Evolutionary conservation across 2,888 invertebrate genomes (phyloP).

Genomic region (Clostera curtula): DNA sequence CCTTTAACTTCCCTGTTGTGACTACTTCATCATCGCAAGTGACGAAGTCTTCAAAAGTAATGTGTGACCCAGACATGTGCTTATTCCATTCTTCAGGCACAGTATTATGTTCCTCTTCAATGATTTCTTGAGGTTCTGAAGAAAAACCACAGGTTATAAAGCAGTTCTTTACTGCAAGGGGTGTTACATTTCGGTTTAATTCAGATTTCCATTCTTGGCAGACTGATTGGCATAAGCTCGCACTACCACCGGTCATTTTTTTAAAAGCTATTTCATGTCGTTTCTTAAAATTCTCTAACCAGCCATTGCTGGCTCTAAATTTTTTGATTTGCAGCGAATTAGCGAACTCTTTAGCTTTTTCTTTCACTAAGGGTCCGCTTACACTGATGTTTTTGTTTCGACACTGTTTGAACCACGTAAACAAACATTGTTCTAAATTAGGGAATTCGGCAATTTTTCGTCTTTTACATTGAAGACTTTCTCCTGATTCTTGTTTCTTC

Average conservation of each 20-base stretch:
- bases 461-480: no score
- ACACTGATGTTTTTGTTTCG: no score
- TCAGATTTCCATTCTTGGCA: conserved; percentile 3
- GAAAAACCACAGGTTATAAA: no score
- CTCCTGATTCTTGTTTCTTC: no score
- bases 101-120: conserved; percentile 1
- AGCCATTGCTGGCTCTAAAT: conserved; percentile 18
- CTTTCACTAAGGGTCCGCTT: conserved; percentile 16
- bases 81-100: conserved; percentile 1
- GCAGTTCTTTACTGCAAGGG: no score
- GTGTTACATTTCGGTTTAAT: no score
- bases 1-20: conserved; percentile 1
- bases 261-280: conserved; percentile 13
- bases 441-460: no score
- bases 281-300: conserved; percentile 15
- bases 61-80: not conserved
- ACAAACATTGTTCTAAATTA: no score
- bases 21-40: conserved; percentile 1
- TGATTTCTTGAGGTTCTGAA: no score
- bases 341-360: conserved; percentile 18
- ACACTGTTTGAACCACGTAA: no score
- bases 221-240: conserved; percentile 8
- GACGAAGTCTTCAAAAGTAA: not conserved
- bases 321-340: conserved; percentile 13
- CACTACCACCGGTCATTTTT: conserved; percentile 13